Percentiles rank a stretch among this genome's conserved stretches.
phyloP scores from a whole-genome alignment of 2,113 vertebrate genomes.

The Gopherus flavomarginatus region DNA sequence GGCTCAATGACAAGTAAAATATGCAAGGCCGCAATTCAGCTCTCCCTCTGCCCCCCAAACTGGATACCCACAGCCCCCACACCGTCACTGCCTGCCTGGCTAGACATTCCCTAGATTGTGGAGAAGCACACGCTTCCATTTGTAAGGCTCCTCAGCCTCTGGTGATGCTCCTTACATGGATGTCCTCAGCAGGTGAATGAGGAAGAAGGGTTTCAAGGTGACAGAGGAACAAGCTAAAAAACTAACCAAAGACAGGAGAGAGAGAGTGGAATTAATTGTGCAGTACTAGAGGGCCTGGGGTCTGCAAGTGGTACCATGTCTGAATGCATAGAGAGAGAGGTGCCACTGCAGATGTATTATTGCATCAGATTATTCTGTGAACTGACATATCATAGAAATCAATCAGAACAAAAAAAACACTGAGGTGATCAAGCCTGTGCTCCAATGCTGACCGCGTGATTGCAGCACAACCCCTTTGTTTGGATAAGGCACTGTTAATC shows the following conservation, averaged over 20 bases:
- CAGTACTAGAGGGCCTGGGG: background rate
- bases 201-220: background rate
- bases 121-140: background rate
- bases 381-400: background rate
- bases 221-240: background rate
- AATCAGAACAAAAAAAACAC: background rate
- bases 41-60: background rate
- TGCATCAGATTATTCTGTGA: background rate
- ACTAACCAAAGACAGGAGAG: background rate
- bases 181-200: background rate
- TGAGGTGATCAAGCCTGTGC: background rate
- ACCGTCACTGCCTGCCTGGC: background rate
- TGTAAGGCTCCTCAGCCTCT: background rate
- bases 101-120: accelerated
- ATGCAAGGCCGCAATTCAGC: background rate
- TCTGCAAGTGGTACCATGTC: background rate
- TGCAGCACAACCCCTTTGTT: background rate
- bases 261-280: background rate
- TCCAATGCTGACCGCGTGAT: background rate
- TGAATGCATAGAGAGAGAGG: constrained; percentile 32
- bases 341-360: background rate
- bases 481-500: background rate
- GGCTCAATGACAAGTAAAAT: background rate
- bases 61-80: background rate
- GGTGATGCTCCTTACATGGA: background rate